Evolutionary conservation across 2,888 invertebrate genomes (phyloP).

Genomic region (Pollenia griseotomentosa): DNA sequence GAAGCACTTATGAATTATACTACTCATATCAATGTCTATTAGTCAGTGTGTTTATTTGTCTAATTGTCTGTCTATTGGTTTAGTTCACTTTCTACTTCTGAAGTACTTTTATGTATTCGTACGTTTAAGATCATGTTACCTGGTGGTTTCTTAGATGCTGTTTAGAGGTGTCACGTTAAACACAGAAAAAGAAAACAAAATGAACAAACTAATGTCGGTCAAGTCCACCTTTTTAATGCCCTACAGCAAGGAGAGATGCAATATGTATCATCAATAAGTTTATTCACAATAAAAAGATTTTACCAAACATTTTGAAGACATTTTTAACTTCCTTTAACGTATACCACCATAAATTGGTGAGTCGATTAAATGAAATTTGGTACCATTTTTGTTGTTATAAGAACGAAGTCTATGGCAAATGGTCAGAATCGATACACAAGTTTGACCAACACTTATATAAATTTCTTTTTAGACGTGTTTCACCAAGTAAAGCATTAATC

Average conservation of each 20-base stretch:
- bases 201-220: neutral
- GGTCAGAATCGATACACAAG: too few species aligned
- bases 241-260: neutral
- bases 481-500: too few species aligned
- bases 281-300: too few species aligned
- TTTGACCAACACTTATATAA: too few species aligned
- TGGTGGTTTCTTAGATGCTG: constrained; percentile 21
- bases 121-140: neutral
- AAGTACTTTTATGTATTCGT: constrained; percentile 15
- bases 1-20: neutral
- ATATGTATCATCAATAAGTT: too few species aligned
- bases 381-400: too few species aligned
- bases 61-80: constrained; percentile 4
- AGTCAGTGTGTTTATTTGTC: neutral
- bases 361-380: too few species aligned
- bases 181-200: neutral
- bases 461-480: too few species aligned
- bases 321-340: too few species aligned
- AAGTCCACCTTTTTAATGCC: neutral
- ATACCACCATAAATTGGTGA: too few species aligned
- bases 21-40: constrained; percentile 4
- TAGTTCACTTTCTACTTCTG: constrained; percentile 60
- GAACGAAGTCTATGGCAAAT: too few species aligned
- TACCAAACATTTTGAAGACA: too few species aligned
- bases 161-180: constrained; percentile 10